These are phyloP conservation scores for Xenentodon cancila DNA, from an alignment of 2,797 vertebrate species.

Conservation along the genomic window DNA sequence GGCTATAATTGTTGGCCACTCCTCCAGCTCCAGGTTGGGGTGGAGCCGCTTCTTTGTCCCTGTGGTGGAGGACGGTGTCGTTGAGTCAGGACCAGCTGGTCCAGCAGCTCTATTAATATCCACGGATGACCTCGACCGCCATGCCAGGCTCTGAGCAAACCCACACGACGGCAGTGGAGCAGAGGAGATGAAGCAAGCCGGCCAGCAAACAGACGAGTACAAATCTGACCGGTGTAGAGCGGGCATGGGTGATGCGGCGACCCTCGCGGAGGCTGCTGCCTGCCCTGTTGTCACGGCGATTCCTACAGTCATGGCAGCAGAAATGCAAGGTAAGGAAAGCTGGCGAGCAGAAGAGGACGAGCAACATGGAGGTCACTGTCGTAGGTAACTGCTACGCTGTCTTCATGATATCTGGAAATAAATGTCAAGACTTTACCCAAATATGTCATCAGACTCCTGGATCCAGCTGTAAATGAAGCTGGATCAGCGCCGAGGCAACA, in stretches of 20 bases:
- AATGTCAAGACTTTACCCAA: too few species aligned
- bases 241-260: conserved; percentile 63
- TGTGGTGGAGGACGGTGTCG: conserved; percentile 9
- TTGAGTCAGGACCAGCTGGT: conserved; percentile 61
- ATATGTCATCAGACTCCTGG: too few species aligned
- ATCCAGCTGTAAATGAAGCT: too few species aligned
- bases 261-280: conserved; percentile 20
- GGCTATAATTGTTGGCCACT: too few species aligned
- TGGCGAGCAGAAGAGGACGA: conserved; percentile 13
- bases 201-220: too few species aligned
- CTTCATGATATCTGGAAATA: too few species aligned
- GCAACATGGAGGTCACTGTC: conserved; percentile 26
- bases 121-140: conserved; percentile 44
- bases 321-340: conserved; percentile 59
- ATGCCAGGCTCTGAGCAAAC: conserved; percentile 4
- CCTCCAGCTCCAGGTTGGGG: too few species aligned
- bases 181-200: conserved; percentile 29
- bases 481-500: too few species aligned
- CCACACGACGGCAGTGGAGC: conserved; percentile 12
- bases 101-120: conserved; percentile 64
- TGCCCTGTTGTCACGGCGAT: conserved; percentile 14
- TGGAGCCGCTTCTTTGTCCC: too few species aligned
- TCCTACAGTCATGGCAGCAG: conserved; percentile 29
- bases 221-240: too few species aligned
- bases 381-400: not conserved